Percentiles rank a stretch among this genome's conserved stretches.
These are phyloP conservation scores for Gobio gobio DNA, from an alignment of 2,113 vertebrate species.

Conservation along the genomic window DNA sequence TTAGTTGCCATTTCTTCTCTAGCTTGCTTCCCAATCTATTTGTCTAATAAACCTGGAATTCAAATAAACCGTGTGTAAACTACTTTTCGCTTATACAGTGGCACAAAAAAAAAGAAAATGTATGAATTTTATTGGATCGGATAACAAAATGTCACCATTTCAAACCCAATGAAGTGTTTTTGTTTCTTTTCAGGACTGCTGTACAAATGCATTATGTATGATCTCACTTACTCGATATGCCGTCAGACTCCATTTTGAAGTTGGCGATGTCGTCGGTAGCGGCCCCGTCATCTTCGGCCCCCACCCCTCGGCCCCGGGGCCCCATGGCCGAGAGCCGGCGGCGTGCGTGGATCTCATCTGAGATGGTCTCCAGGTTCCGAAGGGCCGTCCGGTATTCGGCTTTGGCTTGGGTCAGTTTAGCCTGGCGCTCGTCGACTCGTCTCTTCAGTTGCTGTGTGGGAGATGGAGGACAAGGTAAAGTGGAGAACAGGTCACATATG, in stretches of 20 bases:
- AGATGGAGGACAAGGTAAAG: slow-evolving; percentile 28
- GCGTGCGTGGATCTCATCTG: slow-evolving; percentile 94
- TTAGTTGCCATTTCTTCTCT: too few species aligned
- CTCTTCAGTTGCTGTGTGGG: slow-evolving; percentile 87
- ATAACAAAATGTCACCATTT: too few species aligned
- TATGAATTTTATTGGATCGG: too few species aligned
- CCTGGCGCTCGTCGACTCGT: slow-evolving; percentile 88
- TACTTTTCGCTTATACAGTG: too few species aligned
- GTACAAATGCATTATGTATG: neutral
- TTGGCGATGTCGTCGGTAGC: slow-evolving; percentile 78
- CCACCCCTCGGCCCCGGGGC: slow-evolving; percentile 88
- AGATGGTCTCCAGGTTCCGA: slow-evolving; percentile 93
- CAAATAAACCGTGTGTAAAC: too few species aligned
- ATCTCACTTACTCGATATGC: slow-evolving; percentile 86
- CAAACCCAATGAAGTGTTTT: too few species aligned
- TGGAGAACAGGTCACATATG: neutral
- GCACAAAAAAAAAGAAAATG: too few species aligned
- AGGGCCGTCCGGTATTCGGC: slow-evolving; percentile 90
- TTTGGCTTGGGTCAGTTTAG: slow-evolving; percentile 87
- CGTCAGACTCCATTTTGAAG: slow-evolving; percentile 83
- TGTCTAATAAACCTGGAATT: too few species aligned
- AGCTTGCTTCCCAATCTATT: too few species aligned
- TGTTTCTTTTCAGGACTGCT: too few species aligned
- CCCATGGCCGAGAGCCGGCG: slow-evolving; percentile 87
- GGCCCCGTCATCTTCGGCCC: slow-evolving; percentile 81